Conservation (phyloP, 2,888 invertebrate genomes). For the Microplitis deprimator region DNA sequence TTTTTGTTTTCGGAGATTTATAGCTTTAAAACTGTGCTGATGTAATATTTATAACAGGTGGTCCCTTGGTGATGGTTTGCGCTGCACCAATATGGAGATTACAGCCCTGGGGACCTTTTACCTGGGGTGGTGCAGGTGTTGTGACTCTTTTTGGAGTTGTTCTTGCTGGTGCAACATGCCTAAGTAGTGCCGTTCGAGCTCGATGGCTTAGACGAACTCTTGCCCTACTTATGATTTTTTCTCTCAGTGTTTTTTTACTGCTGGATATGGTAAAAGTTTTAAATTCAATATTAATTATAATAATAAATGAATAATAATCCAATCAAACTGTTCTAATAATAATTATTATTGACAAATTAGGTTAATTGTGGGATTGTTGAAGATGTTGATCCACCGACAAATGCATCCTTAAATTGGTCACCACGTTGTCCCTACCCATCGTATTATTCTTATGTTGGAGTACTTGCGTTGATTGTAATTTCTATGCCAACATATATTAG, state of each 20-base stretch:
- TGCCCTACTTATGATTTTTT: conserved; percentile 67
- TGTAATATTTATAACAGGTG: conserved; percentile 53
- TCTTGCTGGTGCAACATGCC: conserved; percentile 66
- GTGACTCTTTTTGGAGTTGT: conserved; percentile 66
- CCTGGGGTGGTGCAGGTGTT: conserved; percentile 67
- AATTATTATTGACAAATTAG: conserved; percentile 50
- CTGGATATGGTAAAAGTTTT: conserved; percentile 64
- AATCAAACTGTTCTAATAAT: neutral
- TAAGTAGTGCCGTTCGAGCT: conserved; percentile 67
- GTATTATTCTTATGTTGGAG: conserved; percentile 81
- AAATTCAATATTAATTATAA: neutral
- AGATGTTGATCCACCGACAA: conserved; percentile 57
- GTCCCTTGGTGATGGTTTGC: conserved; percentile 76
- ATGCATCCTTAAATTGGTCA: conserved; percentile 65
- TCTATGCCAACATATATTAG: conserved; percentile 82
- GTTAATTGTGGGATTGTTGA: conserved; percentile 65
- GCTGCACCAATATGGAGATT: conserved; percentile 68
- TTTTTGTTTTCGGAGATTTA: neutral
- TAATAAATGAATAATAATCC: neutral
- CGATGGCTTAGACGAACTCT: conserved; percentile 67
- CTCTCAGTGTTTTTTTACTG: conserved; percentile 63
- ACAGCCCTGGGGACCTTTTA: conserved; percentile 68
- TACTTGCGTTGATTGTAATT: conserved; percentile 79
- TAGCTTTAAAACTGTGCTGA: neutral
- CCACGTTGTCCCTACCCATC: conserved; percentile 79